Percentiles rank a stretch among this genome's conserved stretches.
phyloP scores from a whole-genome alignment of 2,888 invertebrate species.

The Cheilosia grossa region DNA sequence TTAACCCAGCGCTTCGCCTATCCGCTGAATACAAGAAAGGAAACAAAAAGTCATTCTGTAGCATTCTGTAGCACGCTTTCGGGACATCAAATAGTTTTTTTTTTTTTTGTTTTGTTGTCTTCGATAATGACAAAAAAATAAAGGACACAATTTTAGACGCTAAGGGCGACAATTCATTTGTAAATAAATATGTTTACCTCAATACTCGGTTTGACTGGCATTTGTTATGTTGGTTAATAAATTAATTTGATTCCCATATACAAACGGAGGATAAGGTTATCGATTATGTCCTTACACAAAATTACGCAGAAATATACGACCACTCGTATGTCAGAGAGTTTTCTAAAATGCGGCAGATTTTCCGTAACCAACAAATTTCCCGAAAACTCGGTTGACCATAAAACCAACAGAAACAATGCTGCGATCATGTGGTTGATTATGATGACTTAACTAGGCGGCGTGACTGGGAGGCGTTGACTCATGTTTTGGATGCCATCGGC shows the following conservation, averaged over 20 bases:
- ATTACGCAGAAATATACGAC: constrained; percentile 15
- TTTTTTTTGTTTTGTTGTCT: constrained; percentile 34
- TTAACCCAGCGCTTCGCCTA: constrained; percentile 56
- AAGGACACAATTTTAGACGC: constrained; percentile 38
- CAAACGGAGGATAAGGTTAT: constrained; percentile 27
- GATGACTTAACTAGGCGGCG: constrained; percentile 74
- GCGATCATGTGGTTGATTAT: constrained; percentile 71
- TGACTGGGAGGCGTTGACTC: constrained; percentile 69
- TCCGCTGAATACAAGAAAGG: constrained; percentile 30
- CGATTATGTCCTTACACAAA: constrained; percentile 32
- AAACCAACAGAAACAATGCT: constrained; percentile 58
- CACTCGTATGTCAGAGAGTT: constrained; percentile 10
- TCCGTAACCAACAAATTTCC: constrained; percentile 38
- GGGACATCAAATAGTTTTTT: constrained; percentile 63
- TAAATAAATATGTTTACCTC: constrained; percentile 67
- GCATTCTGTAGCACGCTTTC: constrained; percentile 55
- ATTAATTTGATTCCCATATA: constrained; percentile 21
- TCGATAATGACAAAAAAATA: constrained; percentile 55
- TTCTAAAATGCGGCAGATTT: constrained; percentile 57
- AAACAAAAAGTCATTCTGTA: constrained; percentile 69
- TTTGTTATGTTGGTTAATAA: constrained; percentile 39
- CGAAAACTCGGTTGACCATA: constrained; percentile 53
- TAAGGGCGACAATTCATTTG: constrained; percentile 72
- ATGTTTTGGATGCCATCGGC: constrained; percentile 72
- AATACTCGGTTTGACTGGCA: constrained; percentile 56